A percentile compares a stretch with the other conserved stretches of the same genome.
phyloP scores from a whole-genome alignment of 2,113 vertebrate genomes.

The Eolophus roseicapilla region DNA sequence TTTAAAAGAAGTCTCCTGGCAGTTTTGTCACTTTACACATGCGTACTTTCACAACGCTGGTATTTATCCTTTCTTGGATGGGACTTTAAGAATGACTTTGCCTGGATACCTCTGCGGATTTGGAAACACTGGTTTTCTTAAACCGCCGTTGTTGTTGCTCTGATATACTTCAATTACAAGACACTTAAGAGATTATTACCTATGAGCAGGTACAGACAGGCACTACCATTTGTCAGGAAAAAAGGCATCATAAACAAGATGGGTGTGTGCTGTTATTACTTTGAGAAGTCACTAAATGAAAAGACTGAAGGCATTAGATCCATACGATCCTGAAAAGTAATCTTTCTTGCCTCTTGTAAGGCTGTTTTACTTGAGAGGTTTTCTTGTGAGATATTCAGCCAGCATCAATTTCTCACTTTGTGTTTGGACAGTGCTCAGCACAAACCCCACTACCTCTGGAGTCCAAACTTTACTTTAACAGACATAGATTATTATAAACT shows the following conservation, averaged over 20 bases:
- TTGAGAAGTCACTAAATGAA: not conserved
- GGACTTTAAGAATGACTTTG: not conserved
- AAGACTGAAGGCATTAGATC: not conserved
- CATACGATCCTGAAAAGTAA: accelerated
- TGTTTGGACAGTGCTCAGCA: not conserved
- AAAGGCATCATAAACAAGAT: not conserved
- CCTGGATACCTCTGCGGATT: not conserved
- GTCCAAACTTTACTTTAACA: not conserved
- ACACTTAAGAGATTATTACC: not conserved
- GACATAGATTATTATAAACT: not conserved
- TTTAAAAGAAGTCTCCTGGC: not conserved
- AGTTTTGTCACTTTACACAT: not conserved
- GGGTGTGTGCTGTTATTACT: not conserved
- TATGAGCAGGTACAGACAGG: not conserved
- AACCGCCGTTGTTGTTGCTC: not conserved
- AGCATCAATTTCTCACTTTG: not conserved
- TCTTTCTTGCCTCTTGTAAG: not conserved
- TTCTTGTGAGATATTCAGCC: not conserved
- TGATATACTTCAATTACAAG: not conserved
- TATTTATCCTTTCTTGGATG: not conserved
- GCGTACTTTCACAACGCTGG: not conserved
- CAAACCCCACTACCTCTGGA: not conserved
- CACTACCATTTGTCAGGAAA: not conserved
- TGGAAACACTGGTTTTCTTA: not conserved
- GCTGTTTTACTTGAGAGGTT: not conserved